phyloP scores from a whole-genome alignment of 2,888 invertebrate genomes.

The Agonopterix subpropinquella region DNA sequence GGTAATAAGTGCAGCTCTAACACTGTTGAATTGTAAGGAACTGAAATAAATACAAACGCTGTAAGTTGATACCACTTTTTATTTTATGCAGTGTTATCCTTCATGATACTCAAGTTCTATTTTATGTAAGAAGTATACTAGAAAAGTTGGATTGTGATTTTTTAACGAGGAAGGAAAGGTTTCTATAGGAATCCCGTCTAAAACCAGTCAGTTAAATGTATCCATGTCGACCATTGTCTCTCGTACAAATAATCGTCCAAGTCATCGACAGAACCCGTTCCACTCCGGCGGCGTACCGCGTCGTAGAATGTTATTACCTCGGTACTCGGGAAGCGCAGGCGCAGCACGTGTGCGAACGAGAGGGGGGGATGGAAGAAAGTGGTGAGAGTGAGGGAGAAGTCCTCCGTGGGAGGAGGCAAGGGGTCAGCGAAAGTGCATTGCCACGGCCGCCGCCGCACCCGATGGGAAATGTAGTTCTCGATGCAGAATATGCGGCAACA shows the following conservation, averaged over 20 bases:
- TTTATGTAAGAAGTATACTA: too few relatives aligned
- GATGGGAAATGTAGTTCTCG: slow-evolving; percentile 65
- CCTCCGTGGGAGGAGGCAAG: slow-evolving; percentile 62
- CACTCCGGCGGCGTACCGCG: slow-evolving; percentile 68
- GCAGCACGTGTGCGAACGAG: slow-evolving; percentile 52
- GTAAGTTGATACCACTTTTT: too few relatives aligned
- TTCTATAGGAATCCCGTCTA: slow-evolving; percentile 15
- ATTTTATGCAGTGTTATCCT: too few relatives aligned
- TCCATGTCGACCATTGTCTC: slow-evolving; percentile 59
- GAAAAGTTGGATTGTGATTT: too few relatives aligned
- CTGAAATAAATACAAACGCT: too few relatives aligned
- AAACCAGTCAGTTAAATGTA: slow-evolving; percentile 38
- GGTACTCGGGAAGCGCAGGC: slow-evolving; percentile 66
- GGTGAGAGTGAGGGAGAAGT: slow-evolving; percentile 50
- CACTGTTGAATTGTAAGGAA: too few relatives aligned
- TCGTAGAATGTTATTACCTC: slow-evolving; percentile 72
- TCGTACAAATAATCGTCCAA: slow-evolving; percentile 64
- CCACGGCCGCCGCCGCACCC: slow-evolving; percentile 64
- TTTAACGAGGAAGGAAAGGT: too few relatives aligned
- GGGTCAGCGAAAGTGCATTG: slow-evolving; percentile 76
- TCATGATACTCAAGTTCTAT: too few relatives aligned
- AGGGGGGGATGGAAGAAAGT: slow-evolving; percentile 49
- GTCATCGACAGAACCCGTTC: slow-evolving; percentile 73
- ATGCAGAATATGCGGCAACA: slow-evolving; percentile 47
- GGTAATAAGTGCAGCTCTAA: too few relatives aligned